Percentiles rank a stretch among this genome's conserved stretches.
These are phyloP conservation scores for Indicator maculatus DNA, from an alignment of 2,113 vertebrate genomes.

Conservation along the genomic window DNA sequence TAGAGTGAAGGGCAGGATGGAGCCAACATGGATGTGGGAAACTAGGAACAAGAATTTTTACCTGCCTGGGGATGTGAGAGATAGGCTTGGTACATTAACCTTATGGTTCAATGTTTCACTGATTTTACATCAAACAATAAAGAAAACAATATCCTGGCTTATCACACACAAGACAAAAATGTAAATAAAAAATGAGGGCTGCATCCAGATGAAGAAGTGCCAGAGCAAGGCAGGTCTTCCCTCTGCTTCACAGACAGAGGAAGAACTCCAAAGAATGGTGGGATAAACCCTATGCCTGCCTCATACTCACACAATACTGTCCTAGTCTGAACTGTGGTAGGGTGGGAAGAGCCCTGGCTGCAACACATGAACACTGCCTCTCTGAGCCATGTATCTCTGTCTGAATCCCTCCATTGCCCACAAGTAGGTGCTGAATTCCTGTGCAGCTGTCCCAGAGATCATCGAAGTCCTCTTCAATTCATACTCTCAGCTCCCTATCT, in stretches of 20 bases:
- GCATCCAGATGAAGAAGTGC: not conserved
- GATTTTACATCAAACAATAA: slow-evolving; percentile 5
- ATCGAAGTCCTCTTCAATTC: slow-evolving; percentile 79
- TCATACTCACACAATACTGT: rapidly evolving
- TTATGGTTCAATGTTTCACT: not conserved
- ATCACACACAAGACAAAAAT: not conserved
- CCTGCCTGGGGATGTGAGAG: not conserved
- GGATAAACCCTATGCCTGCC: rapidly evolving
- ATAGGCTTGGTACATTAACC: not conserved
- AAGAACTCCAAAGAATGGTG: rapidly evolving
- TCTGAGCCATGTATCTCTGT: too few species aligned
- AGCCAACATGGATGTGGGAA: rapidly evolving
- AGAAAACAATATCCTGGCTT: not conserved
- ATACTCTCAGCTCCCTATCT: slow-evolving; percentile 68
- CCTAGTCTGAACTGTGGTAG: rapidly evolving
- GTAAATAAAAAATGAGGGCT: not conserved
- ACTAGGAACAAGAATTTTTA: not conserved
- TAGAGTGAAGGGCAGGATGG: not conserved
- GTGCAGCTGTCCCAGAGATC: slow-evolving; percentile 31
- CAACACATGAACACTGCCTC: not conserved
- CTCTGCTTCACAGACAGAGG: rapidly evolving
- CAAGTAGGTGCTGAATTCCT: slow-evolving; percentile 74
- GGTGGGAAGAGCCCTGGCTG: not conserved
- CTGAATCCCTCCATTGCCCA: not conserved
- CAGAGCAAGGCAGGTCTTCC: not conserved